These are phyloP conservation scores for Glossosoma conforme DNA, from an alignment of 1,140 invertebrate species.

Conservation along the genomic window DNA sequence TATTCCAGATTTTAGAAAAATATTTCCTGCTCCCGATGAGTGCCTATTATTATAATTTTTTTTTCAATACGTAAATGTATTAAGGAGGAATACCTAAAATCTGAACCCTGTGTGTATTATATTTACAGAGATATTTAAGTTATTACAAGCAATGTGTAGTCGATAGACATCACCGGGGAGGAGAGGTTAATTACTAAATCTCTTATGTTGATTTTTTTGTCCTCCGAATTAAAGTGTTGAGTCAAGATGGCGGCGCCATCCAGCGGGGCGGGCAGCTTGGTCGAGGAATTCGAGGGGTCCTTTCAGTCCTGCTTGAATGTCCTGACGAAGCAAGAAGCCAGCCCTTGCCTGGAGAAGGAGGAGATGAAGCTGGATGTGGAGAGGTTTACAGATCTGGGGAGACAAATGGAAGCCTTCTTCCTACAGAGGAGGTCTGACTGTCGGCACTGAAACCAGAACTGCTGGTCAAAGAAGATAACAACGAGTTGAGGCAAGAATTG, in stretches of 20 bases:
- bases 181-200: too few species aligned
- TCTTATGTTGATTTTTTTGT: too few species aligned
- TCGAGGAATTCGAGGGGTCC: slow-evolving; percentile 19
- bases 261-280: slow-evolving; percentile 5
- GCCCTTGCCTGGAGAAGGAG: slow-evolving; percentile 69
- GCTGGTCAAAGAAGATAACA: slow-evolving; percentile 85
- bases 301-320: slow-evolving; percentile 77
- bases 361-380: slow-evolving; percentile 81
- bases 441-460: slow-evolving; percentile 88
- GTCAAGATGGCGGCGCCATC: slow-evolving; percentile 13
- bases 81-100: too few species aligned
- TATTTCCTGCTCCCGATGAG: too few species aligned
- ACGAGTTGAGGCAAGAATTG: slow-evolving; percentile 76
- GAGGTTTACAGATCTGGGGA: slow-evolving; percentile 82
- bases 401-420: slow-evolving; percentile 92
- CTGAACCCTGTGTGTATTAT: too few species aligned
- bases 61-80: too few species aligned
- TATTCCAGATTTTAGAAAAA: too few species aligned
- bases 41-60: too few species aligned
- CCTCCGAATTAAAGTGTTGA: too few species aligned
- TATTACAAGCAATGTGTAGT: too few species aligned
- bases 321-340: slow-evolving; percentile 77
- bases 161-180: too few species aligned
- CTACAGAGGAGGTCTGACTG: slow-evolving; percentile 82
- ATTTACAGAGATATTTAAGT: too few species aligned